These are phyloP conservation scores for Athalia cordata DNA, from an alignment of 2,888 invertebrate species.

Conservation along the genomic window DNA sequence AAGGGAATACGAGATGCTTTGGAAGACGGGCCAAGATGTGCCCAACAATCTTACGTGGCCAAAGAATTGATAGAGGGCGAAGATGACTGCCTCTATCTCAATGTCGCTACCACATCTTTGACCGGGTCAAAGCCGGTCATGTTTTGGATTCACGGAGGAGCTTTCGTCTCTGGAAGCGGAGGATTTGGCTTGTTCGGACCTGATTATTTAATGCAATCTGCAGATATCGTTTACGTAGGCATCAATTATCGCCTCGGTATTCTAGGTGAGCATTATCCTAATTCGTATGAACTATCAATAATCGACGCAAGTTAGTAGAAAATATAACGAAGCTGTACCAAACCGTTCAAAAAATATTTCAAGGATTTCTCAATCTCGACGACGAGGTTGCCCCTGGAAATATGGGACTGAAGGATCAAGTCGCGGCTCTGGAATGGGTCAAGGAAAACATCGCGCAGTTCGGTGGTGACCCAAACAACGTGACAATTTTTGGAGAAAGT, in stretches of 20 bases:
- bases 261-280: no score
- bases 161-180: slow-evolving; percentile 65
- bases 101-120: slow-evolving; percentile 57
- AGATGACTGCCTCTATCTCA: slow-evolving; percentile 67
- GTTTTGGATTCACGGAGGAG: slow-evolving; percentile 49
- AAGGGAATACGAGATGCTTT: slow-evolving; percentile 56
- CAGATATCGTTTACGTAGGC: no score
- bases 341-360: no score
- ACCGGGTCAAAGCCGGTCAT: slow-evolving; percentile 44
- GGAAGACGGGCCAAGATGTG: slow-evolving; percentile 54
- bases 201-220: no score
- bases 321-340: neutral
- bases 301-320: no score
- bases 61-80: slow-evolving; percentile 53
- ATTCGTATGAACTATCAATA: no score
- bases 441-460: slow-evolving; percentile 62
- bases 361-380: slow-evolving; percentile 64
- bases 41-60: slow-evolving; percentile 54
- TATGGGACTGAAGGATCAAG: slow-evolving; percentile 64
- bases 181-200: slow-evolving; percentile 36
- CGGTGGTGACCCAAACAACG: slow-evolving; percentile 62
- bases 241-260: no score
- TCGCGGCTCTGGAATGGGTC: slow-evolving; percentile 62
- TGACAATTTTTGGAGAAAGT: slow-evolving; percentile 63
- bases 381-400: slow-evolving; percentile 62